These are phyloP conservation scores for Panagrolaimus sp. DNA, from an alignment of 1,140 invertebrate species.

Conservation along the genomic window DNA sequence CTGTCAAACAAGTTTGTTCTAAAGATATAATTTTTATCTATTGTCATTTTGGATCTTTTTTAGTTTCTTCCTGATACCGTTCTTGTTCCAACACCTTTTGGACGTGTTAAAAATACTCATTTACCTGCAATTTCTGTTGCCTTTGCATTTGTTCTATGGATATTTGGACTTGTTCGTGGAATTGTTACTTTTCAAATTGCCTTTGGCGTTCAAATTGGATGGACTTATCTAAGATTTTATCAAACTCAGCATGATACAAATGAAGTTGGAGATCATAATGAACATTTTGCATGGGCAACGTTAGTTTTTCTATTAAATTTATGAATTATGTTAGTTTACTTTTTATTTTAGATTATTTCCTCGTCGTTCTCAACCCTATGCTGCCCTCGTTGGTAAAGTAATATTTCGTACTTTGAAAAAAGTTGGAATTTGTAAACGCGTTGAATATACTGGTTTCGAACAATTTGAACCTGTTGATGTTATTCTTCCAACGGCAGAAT, in stretches of 20 bases:
- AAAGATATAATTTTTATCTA: neutral
- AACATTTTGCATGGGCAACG: conserved; percentile 47
- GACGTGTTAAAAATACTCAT: conserved; percentile 42
- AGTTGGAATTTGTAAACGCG: conserved; percentile 35
- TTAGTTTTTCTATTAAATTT: conserved; percentile 17
- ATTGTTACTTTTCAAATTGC: conserved; percentile 32
- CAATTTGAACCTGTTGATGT: conserved; percentile 31
- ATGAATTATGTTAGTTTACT: neutral
- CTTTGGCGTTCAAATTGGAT: conserved; percentile 39
- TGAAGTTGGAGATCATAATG: conserved; percentile 34
- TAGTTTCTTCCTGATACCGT: conserved; percentile 45
- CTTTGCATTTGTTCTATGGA: conserved; percentile 24
- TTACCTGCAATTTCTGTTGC: conserved; percentile 26
- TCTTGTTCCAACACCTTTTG: conserved; percentile 38
- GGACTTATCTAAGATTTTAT: conserved; percentile 43
- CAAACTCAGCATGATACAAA: conserved; percentile 36
- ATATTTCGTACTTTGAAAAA: conserved; percentile 27
- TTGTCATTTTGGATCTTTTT: conserved; percentile 10
- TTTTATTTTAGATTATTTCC: conserved; percentile 34
- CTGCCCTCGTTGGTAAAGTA: conserved; percentile 28
- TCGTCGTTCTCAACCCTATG: conserved; percentile 26
- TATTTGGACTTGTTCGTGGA: conserved; percentile 26
- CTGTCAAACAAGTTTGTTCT: conserved; percentile 44
- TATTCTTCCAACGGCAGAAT: conserved; percentile 19
- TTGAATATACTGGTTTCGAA: conserved; percentile 34